Evolutionary conservation across 2,797 vertebrate genomes (phyloP).

Genomic region (Myiothlypis chrysogaster): DNA sequence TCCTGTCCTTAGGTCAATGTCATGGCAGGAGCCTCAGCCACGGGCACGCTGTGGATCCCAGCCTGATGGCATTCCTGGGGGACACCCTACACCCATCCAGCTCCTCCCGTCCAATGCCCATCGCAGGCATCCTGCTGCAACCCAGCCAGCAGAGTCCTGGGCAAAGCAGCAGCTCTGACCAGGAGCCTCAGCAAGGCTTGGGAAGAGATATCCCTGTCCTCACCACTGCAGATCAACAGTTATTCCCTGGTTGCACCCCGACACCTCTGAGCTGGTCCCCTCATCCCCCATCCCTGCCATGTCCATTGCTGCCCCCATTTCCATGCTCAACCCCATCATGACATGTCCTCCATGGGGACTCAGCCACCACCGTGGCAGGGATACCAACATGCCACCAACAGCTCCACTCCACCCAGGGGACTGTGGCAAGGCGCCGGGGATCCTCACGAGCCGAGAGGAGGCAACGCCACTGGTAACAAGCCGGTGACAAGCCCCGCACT

Average conservation of each 20-base stretch:
- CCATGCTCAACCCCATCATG: neutral
- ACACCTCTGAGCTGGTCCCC: neutral
- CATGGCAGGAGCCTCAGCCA: neutral
- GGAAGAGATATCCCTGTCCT: neutral
- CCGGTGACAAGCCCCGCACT: neutral
- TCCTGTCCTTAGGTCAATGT: neutral
- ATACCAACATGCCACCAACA: rapidly evolving
- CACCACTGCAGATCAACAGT: neutral
- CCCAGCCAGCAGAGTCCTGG: neutral
- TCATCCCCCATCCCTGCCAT: neutral
- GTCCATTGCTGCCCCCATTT: neutral
- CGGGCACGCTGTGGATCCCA: neutral
- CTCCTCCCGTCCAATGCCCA: rapidly evolving
- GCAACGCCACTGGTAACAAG: rapidly evolving
- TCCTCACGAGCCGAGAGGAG: neutral
- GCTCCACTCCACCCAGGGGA: neutral
- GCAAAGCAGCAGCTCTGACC: neutral
- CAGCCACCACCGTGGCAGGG: rapidly evolving
- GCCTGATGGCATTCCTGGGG: neutral
- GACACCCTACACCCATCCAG: rapidly evolving
- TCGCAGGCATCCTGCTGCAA: neutral
- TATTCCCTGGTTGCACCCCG: rapidly evolving
- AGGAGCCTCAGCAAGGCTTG: neutral
- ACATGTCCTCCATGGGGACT: rapidly evolving
- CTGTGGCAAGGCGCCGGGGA: rapidly evolving